phyloP scores from a whole-genome alignment of 1,140 invertebrate species.

The Eulimnadia texana region DNA sequence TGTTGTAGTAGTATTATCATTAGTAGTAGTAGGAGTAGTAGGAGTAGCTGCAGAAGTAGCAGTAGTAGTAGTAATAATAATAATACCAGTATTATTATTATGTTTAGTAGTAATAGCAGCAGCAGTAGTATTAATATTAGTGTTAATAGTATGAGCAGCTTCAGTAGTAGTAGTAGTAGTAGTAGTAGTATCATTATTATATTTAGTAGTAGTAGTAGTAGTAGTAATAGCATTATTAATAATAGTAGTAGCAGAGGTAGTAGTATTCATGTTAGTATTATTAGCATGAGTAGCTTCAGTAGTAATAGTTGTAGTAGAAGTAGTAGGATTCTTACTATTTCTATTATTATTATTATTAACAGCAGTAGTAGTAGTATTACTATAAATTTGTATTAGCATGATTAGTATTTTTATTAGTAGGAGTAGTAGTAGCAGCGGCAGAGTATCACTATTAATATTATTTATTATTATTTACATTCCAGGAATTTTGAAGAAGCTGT shows the following conservation, averaged over 20 bases:
- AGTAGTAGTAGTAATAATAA: constrained; percentile 2
- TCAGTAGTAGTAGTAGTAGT: neutral
- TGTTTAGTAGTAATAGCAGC: neutral
- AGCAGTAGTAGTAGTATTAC: neutral
- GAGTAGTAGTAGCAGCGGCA: too few species aligned
- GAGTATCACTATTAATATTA: neutral
- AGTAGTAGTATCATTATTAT: constrained; percentile 7
- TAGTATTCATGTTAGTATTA: constrained; percentile 21
- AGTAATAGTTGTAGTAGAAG: constrained; percentile 1
- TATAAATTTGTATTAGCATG: neutral
- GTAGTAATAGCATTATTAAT: constrained; percentile 5
- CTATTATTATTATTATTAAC: constrained; percentile 10
- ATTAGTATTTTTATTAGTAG: neutral
- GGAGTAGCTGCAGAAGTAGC: too few species aligned
- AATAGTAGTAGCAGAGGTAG: neutral
- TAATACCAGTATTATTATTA: neutral
- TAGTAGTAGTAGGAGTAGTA: neutral
- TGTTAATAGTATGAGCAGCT: too few species aligned
- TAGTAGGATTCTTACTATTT: constrained; percentile 10
- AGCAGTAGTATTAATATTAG: neutral
- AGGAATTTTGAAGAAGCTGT: constrained; percentile 31
- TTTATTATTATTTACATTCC: constrained; percentile 2
- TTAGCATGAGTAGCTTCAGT: neutral
- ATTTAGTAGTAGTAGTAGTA: neutral
- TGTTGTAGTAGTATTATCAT: too few species aligned